Conservation (phyloP, 1,140 invertebrate species). For the Drosophila lacteicornis region DNA sequence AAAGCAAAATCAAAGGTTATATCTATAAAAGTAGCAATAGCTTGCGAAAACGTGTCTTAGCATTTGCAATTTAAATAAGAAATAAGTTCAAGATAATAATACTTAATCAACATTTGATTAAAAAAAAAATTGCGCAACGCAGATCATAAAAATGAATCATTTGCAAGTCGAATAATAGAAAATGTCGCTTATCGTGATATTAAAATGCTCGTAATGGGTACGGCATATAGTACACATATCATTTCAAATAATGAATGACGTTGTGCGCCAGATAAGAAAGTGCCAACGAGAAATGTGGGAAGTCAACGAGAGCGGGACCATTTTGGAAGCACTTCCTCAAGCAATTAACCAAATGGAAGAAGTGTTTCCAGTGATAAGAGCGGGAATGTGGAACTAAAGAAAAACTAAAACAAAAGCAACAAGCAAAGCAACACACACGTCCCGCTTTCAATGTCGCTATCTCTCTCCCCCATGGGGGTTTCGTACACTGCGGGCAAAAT, state of each 20-base stretch:
- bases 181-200: slow-evolving; percentile 11
- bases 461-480: neutral
- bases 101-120: neutral
- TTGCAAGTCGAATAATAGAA: slow-evolving; percentile 1
- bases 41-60: neutral
- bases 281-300: neutral
- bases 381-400: slow-evolving; percentile 9
- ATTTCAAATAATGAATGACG: slow-evolving; percentile 48
- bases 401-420: slow-evolving; percentile 30
- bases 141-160: slow-evolving; percentile 7
- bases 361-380: slow-evolving; percentile 54
- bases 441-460: slow-evolving; percentile 3
- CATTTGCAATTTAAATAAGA: neutral
- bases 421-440: slow-evolving; percentile 9
- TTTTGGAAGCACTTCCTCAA: slow-evolving; percentile 62
- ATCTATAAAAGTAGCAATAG: neutral
- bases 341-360: slow-evolving; percentile 72
- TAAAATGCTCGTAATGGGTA: slow-evolving; percentile 12
- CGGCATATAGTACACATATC: neutral
- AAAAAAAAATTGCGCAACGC: neutral
- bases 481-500: slow-evolving; percentile 46
- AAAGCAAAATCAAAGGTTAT: neutral
- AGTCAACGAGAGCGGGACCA: neutral
- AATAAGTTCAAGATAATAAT: neutral
- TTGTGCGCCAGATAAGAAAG: slow-evolving; percentile 48